phyloP scores from a whole-genome alignment of 2,797 vertebrate genomes.

The Paguma larvata region DNA sequence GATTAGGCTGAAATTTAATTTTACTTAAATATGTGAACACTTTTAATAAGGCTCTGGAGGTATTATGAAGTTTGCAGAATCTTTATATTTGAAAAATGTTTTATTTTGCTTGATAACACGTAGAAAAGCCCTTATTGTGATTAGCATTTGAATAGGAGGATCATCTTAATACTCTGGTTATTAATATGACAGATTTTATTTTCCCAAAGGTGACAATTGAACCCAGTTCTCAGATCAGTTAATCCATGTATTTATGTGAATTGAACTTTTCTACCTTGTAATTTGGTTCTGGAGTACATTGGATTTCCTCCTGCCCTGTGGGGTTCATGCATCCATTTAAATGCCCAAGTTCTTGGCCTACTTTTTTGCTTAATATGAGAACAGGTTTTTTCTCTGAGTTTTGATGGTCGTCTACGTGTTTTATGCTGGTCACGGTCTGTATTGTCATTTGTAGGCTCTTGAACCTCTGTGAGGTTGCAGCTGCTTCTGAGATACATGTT shows the following conservation, averaged over 20 bases:
- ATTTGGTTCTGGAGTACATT: conserved; percentile 74
- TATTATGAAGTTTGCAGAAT: conserved; percentile 81
- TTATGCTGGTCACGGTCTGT: background rate
- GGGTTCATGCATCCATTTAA: conserved; percentile 62
- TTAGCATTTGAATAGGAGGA: conserved; percentile 83
- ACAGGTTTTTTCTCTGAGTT: background rate
- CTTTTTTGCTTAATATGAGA: background rate
- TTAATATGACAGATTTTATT: conserved; percentile 81
- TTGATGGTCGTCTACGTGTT: background rate
- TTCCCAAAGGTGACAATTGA: conserved; percentile 82
- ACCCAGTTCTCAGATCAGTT: conserved; percentile 82
- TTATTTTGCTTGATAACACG: conserved; percentile 80
- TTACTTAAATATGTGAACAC: conserved; percentile 80
- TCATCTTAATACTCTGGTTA: conserved; percentile 81
- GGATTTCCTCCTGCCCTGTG: conserved; percentile 62
- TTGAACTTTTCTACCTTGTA: conserved; percentile 77
- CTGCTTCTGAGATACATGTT: background rate
- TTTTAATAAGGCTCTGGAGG: conserved; percentile 82
- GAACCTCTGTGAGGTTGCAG: background rate
- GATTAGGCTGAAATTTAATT: conserved; percentile 75
- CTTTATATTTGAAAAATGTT: conserved; percentile 81
- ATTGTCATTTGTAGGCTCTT: background rate
- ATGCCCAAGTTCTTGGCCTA: conserved; percentile 31
- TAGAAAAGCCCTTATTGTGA: conserved; percentile 78
- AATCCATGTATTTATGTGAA: conserved; percentile 80